Base-by-base conservation (phyloP, 2,113 vertebrate genomes). In the Sinocyclocheilus anophthalmus region DNA sequence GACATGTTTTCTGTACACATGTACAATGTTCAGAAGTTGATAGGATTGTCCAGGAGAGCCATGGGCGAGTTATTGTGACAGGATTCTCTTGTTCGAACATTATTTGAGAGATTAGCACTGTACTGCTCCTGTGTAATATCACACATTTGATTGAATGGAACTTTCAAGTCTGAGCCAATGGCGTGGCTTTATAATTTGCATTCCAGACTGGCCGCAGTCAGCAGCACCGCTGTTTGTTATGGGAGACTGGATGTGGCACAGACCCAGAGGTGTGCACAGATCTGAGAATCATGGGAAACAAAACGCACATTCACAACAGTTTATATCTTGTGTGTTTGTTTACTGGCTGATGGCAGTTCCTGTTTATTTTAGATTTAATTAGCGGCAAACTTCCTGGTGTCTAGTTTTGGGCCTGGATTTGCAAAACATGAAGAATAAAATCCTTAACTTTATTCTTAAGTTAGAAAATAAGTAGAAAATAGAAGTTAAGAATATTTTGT, bases 221-320 rank as follows among this genome's bases (percentile, higher is more conserved):
- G 63, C 42, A 50, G 63, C 16, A 14, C 0, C 0, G 22, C 61
- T 20, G 5, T 67, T 84, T 87, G 81, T 37, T 37, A 53, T 48
- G 75, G 75, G 53, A 79, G 24, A 63, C 18, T 7, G 20, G 85
- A 81, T 9, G 18, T 57, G 76, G 39, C 45, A 63, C 22, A 37
- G 65, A 39, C 30, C 61, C 26, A 18, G 26, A 69, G 63, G 67
- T 59, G 37, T 63, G 24, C 30, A 8, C 24, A 33, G 63, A 33
- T 13, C 65, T 20, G 65, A 53, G 13, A 48, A 59, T 88, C 42
- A 86, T 67, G 85, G 75, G 70, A 76, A 86, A 88, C 83, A 76
- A 50, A 9, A 33, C 45, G 67, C 72, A 11, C 45, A 45, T 45
- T 10, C 9, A 45, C 42, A 45, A 45, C 9, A 11, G 37, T 33